Conservation (phyloP, 2,888 invertebrate species). For the Seira musarum region DNA sequence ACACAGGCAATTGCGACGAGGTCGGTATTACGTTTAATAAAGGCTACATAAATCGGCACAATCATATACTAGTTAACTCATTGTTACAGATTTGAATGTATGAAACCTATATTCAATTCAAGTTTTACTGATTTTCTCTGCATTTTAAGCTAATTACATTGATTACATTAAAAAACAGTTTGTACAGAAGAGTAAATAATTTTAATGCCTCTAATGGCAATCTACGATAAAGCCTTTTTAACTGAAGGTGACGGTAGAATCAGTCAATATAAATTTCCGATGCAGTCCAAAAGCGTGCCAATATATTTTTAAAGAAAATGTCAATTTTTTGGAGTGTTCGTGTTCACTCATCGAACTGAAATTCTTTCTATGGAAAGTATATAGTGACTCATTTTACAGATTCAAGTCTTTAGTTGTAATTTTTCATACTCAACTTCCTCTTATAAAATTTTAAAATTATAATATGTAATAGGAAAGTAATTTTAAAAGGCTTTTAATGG, state of each 20-base stretch:
- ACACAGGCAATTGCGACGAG: conserved; percentile 28
- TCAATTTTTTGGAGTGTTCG: not conserved
- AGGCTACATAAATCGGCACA: conserved; percentile 28
- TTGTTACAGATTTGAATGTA: not conserved
- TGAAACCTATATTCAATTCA: not conserved
- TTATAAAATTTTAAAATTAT: too few relatives aligned
- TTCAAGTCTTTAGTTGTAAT: too few relatives aligned
- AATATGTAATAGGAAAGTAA: too few relatives aligned
- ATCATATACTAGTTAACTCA: conserved; percentile 32
- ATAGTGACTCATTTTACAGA: not conserved
- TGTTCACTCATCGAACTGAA: not conserved
- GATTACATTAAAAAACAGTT: not conserved
- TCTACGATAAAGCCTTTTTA: not conserved
- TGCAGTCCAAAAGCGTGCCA: not conserved
- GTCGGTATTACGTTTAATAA: conserved; percentile 23
- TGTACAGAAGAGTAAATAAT: conserved; percentile 1
- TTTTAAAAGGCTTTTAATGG: too few relatives aligned
- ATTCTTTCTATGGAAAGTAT: not conserved
- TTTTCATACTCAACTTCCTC: too few relatives aligned
- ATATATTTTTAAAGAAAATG: conserved; percentile 7
- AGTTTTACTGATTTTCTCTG: not conserved
- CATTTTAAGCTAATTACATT: not conserved
- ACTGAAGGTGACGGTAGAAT: not conserved
- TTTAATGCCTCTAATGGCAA: too few relatives aligned
- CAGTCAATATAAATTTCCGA: not conserved